phyloP scores from a whole-genome alignment of 2,113 vertebrate genomes.

The Symphodus melops region DNA sequence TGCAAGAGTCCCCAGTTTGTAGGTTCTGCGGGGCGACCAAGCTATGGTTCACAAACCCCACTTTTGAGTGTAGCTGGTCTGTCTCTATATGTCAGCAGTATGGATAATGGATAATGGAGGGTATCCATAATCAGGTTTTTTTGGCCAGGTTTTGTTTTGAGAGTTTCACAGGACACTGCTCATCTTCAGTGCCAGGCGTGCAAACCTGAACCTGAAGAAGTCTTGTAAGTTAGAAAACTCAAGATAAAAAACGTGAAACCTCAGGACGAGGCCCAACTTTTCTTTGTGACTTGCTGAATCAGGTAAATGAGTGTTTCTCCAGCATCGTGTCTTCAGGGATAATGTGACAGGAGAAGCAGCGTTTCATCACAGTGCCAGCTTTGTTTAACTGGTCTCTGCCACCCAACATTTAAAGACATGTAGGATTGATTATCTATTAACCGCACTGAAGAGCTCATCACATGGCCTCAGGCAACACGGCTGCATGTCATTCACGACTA shows the following conservation, averaged over 20 bases:
- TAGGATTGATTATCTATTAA: slow-evolving; percentile 51
- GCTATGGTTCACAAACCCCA: too few species aligned
- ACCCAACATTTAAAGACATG: slow-evolving; percentile 36
- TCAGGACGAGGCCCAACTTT: neutral
- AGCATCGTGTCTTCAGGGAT: neutral
- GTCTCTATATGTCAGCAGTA: too few species aligned
- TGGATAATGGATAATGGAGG: too few species aligned
- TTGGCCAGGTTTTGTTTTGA: too few species aligned
- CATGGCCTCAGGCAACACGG: slow-evolving; percentile 12
- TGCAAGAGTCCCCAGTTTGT: too few species aligned
- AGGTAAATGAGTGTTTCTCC: neutral
- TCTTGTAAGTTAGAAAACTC: too few species aligned
- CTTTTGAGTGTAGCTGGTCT: too few species aligned
- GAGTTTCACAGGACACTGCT: too few species aligned
- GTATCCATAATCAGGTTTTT: too few species aligned
- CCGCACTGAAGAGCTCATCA: slow-evolving; percentile 22
- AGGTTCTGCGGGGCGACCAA: too few species aligned
- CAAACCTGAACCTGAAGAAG: too few species aligned
- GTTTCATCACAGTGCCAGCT: slow-evolving; percentile 4
- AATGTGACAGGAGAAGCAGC: neutral
- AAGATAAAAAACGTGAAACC: neutral
- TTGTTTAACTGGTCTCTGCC: slow-evolving; percentile 21
- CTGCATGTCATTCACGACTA: slow-evolving; percentile 28
- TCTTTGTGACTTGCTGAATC: neutral
- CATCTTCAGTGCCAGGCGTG: too few species aligned